Evolutionary conservation across 2,113 vertebrate genomes (phyloP).

Genomic region (Baryphthengus martii): DNA sequence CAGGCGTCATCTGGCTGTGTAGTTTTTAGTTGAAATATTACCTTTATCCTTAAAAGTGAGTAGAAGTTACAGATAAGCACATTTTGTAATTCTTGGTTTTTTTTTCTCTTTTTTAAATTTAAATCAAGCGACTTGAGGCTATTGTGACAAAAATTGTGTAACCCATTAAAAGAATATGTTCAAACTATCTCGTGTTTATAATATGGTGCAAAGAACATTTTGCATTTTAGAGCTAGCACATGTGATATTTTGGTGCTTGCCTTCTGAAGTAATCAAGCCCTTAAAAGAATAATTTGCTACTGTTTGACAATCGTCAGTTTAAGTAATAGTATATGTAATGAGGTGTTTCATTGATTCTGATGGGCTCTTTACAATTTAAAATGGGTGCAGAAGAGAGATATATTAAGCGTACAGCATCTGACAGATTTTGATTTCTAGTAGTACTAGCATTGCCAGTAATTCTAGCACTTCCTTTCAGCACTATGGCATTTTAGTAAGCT

Average conservation of each 20-base stretch:
- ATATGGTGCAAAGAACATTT: too few relatives aligned
- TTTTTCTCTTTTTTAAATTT: neutral
- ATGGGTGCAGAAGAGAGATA: neutral
- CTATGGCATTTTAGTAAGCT: neutral
- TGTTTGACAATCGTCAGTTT: neutral
- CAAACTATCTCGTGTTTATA: neutral
- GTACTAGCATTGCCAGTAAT: constrained; percentile 4
- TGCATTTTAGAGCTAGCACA: neutral
- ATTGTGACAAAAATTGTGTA: neutral
- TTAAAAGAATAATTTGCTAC: neutral
- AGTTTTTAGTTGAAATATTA: neutral
- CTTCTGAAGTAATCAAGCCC: neutral
- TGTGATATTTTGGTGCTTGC: neutral
- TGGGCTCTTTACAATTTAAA: neutral
- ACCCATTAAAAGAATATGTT: neutral
- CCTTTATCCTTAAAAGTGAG: neutral
- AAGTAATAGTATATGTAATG: neutral
- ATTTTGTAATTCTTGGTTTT: neutral
- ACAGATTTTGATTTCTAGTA: constrained; percentile 43
- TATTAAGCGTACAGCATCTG: neutral
- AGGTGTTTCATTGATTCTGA: constrained; percentile 20
- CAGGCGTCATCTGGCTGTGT: neutral
- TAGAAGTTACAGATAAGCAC: neutral
- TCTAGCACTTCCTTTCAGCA: constrained; percentile 24
- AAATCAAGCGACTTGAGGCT: neutral